Base-by-base conservation (phyloP, 2,113 vertebrate genomes). In the Salminus brasiliensis region DNA sequence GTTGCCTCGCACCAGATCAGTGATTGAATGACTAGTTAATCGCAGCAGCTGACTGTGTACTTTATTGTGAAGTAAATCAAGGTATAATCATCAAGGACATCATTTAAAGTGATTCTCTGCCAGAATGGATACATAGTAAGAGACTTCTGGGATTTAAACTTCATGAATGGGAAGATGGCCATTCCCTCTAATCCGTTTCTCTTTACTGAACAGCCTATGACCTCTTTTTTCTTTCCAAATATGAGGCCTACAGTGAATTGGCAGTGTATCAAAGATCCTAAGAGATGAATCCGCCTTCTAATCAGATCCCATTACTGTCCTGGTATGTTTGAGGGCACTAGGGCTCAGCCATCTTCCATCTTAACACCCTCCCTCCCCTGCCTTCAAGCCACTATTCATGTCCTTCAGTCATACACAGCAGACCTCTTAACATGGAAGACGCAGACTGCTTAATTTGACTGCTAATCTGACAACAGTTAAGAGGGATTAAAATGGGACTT, bases 281-380 rank as follows among this genome's bases (percentile, higher is more conserved):
- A 87, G 85, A 83, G 59, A 59, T 74, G 86, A 90, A 88, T 89
- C 82, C n/a, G n/a, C 59, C 87, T 85, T 86, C 74, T 84, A 60
- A 72, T 88, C 86, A 80, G 87, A 91, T 92, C 89, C 79, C 83
- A 88, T 91, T 88, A 91, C 85, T 52, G 47, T 34, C 70, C 80
- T 55, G 82, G 23, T 41, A 60, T 34, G 49, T 78, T 74, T 25
- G 74, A 85, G 72, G 77, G 67, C 76, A 70, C 47, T 11, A 55
- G 52, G 41, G 47, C 23, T 66, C 47, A 34, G 53, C 39, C 76
- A 30, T 75, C 34, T 53, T 78, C 57, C 34, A 72, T 77, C 66
- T 83, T 80, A 73, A 75, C 43, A 25, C 16, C 55, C 62, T 63
- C 23, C 60, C 43, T 53, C 21, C 45, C 62, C 30, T 13, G 36